Percentiles rank a stretch among this genome's conserved stretches.
These are phyloP conservation scores for Chymomyza caudatula DNA, from an alignment of 2,888 invertebrate species.

Conservation along the genomic window DNA sequence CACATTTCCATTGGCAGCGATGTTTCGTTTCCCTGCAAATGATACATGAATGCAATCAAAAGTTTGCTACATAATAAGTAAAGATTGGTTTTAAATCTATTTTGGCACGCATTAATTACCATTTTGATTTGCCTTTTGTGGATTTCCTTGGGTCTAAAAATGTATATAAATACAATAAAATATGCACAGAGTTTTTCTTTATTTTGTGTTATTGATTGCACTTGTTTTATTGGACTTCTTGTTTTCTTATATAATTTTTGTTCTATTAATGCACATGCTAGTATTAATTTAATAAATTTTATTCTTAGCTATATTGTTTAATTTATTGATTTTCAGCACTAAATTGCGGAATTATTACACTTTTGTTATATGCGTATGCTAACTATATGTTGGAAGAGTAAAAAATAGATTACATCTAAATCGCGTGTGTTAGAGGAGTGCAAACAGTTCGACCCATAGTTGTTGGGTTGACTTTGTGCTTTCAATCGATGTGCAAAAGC, in stretches of 20 bases:
- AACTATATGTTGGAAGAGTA: background rate
- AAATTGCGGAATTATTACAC: background rate
- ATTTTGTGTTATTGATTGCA: background rate
- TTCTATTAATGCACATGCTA: background rate
- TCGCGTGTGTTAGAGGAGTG: background rate
- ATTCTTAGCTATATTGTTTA: background rate
- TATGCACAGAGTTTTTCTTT: background rate
- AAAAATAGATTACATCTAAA: background rate
- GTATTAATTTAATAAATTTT: background rate
- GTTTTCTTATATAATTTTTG: background rate
- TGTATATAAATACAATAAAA: conserved; percentile 34
- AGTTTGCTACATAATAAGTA: background rate
- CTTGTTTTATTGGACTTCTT: background rate
- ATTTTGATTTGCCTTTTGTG: conserved; percentile 39
- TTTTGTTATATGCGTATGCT: background rate
- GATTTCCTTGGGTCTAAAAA: conserved; percentile 40
- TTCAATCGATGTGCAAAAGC: background rate
- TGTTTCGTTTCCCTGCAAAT: conserved; percentile 88
- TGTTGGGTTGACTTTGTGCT: background rate
- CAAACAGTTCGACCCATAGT: background rate
- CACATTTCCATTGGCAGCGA: conserved; percentile 91
- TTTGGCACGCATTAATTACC: conserved; percentile 26
- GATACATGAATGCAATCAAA: background rate
- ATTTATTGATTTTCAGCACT: conserved; percentile 1
- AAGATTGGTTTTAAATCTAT: background rate